Conservation (phyloP, 2,113 vertebrate species). For the Ptyas mucosa region DNA sequence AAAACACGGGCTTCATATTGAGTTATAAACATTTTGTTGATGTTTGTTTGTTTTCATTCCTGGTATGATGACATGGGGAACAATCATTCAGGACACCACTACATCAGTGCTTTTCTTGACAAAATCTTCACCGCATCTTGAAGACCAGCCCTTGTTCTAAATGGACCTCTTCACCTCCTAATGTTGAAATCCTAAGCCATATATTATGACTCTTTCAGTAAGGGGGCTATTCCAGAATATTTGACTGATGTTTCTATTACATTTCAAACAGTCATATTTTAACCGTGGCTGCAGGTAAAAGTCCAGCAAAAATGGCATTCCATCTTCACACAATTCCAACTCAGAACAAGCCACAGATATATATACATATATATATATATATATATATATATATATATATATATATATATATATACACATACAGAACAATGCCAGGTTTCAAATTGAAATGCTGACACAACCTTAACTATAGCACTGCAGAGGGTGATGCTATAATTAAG, state of each 20-base stretch:
- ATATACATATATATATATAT: conserved; percentile 27
- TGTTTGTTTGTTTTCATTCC: background rate
- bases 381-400: conserved; percentile 40
- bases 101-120: background rate
- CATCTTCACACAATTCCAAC: conserved; percentile 45
- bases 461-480: conserved; percentile 67
- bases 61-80: background rate
- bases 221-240: background rate
- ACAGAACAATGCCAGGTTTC: conserved; percentile 61
- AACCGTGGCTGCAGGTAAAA: background rate
- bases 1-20: background rate
- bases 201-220: background rate
- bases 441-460: conserved; percentile 67
- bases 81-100: background rate
- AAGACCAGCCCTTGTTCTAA: background rate
- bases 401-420: conserved; percentile 28
- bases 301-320: conserved; percentile 10
- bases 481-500: conserved; percentile 73
- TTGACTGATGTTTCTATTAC: background rate
- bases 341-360: conserved; percentile 31
- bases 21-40: background rate
- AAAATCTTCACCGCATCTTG: background rate
- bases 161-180: background rate
- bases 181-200: background rate
- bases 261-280: background rate